Evolutionary conservation across 2,113 vertebrate species (phyloP).

Genomic region (Carlito syrichta): DNA sequence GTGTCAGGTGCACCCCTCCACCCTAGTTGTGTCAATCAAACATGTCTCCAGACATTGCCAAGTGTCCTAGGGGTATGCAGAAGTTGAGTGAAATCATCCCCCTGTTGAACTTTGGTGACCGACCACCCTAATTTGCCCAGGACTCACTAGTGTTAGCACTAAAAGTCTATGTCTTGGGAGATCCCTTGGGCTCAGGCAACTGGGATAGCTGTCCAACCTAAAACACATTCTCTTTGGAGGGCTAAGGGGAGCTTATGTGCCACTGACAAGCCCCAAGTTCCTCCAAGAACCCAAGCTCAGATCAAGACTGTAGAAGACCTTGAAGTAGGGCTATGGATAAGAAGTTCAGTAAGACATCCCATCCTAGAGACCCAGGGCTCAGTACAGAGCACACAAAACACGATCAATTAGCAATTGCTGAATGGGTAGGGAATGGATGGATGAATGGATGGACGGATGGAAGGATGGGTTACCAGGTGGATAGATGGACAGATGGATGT

Average conservation of each 20-base stretch:
- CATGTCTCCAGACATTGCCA: not conserved
- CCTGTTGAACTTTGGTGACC: not conserved
- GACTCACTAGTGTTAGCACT: not conserved
- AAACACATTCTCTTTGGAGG: not conserved
- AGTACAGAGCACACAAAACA: not conserved
- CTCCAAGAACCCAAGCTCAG: not conserved
- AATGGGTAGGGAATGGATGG: not conserved
- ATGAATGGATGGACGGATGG: not conserved
- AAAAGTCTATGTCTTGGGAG: not conserved
- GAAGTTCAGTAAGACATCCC: not conserved
- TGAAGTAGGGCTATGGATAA: not conserved
- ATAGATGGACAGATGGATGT: not conserved
- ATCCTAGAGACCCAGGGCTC: not conserved
- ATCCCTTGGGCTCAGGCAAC: not conserved
- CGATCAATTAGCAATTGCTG: not conserved
- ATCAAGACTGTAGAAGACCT: not conserved
- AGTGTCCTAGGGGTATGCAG: not conserved
- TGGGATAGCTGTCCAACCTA: not conserved
- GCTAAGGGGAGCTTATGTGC: not conserved
- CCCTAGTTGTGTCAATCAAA: not conserved
- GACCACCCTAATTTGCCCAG: not conserved
- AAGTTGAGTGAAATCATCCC: not conserved
- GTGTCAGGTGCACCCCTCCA: not conserved
- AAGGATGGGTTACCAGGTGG: not conserved
- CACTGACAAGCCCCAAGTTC: not conserved